Conservation (phyloP, 2,797 vertebrate genomes). For the Acridotheres tristis region DNA sequence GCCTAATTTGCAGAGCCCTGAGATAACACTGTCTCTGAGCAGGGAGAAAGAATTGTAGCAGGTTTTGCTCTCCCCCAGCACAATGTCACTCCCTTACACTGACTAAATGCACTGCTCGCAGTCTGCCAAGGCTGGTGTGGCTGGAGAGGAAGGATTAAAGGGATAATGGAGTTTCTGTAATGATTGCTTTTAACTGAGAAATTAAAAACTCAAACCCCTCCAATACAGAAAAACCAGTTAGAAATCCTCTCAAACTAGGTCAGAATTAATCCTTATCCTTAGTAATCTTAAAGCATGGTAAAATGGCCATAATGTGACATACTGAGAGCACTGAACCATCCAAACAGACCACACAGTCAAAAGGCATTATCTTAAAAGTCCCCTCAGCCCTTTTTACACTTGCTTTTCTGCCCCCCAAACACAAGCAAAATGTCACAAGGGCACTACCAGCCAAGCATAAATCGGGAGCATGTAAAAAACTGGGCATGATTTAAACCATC, state of each 20-base stretch:
- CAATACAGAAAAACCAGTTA: not conserved
- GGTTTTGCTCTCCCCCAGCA: slow-evolving; percentile 22
- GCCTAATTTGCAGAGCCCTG: slow-evolving; percentile 39
- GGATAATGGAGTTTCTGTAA: slow-evolving; percentile 39
- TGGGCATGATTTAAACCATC: slow-evolving; percentile 8
- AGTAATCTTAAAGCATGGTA: slow-evolving; percentile 63
- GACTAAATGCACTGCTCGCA: slow-evolving; percentile 9
- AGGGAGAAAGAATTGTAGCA: slow-evolving; percentile 24
- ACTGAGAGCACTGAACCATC: slow-evolving; percentile 29
- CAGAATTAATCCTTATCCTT: slow-evolving; percentile 70
- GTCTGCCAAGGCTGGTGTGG: slow-evolving; percentile 14
- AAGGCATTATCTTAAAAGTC: slow-evolving; percentile 47
- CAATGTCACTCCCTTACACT: slow-evolving; percentile 46
- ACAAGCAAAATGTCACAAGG: slow-evolving; percentile 44
- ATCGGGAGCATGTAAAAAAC: not conserved
- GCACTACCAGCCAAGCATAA: not conserved
- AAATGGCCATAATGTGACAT: slow-evolving; percentile 57
- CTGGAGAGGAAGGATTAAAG: slow-evolving; percentile 41
- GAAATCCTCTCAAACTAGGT: slow-evolving; percentile 73
- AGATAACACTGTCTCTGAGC: slow-evolving; percentile 26
- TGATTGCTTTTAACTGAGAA: slow-evolving; percentile 59
- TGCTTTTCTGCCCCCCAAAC: not conserved
- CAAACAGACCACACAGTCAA: slow-evolving; percentile 54
- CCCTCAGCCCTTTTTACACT: slow-evolving; percentile 28
- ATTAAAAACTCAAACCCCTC: slow-evolving; percentile 66